Conservation (phyloP, 53 echinoderm and acorn worm genomes). For the Holothuria scabra region DNA sequence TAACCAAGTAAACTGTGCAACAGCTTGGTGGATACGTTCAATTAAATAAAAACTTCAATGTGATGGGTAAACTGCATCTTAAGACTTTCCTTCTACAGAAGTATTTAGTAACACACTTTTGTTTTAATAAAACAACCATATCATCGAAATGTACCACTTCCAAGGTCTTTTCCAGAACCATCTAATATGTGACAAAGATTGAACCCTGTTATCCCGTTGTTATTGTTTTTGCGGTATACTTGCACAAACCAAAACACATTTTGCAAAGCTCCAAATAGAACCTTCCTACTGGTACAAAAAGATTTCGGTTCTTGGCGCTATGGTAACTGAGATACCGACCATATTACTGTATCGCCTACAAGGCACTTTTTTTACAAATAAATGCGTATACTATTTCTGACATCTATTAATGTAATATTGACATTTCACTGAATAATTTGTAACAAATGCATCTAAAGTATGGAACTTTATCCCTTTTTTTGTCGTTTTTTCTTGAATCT, state of each 20-base stretch:
- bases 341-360: slow-evolving; percentile 14
- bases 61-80: too few species aligned
- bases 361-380: slow-evolving; percentile 21
- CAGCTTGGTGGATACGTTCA: too few species aligned
- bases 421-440: not conserved
- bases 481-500: too few species aligned
- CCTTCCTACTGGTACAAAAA: not conserved
- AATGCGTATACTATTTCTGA: too few species aligned
- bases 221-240: slow-evolving; percentile 6
- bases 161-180: not conserved
- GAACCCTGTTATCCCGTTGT: slow-evolving; percentile 16
- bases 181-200: not conserved
- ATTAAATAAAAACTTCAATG: too few species aligned
- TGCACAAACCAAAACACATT: not conserved
- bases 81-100: too few species aligned
- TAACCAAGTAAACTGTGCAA: too few species aligned
- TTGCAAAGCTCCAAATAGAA: not conserved
- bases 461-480: too few species aligned
- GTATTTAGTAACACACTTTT: too few species aligned
- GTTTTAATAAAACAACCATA: too few species aligned
- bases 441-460: not conserved
- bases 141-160: not conserved
- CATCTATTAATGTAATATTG: too few species aligned
- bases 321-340: too few species aligned
- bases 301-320: not conserved